phyloP scores from a whole-genome alignment of 2,888 invertebrate genomes.

The Nowickia ferox region DNA sequence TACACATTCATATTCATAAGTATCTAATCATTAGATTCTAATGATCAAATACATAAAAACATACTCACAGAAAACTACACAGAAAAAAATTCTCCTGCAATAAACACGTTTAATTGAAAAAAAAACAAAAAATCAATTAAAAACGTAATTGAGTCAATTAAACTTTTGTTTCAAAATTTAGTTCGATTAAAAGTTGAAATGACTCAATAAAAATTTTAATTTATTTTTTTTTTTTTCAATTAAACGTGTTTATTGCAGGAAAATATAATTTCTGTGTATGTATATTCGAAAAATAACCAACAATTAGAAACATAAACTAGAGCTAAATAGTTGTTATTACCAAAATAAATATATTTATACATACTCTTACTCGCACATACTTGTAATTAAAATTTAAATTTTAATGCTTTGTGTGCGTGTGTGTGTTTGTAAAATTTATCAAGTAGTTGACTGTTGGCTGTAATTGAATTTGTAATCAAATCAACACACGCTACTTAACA shows the following conservation, averaged over 20 bases:
- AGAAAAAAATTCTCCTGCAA: not conserved
- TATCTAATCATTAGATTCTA: not conserved
- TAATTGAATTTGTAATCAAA: constrained; percentile 33
- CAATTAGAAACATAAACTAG: not conserved
- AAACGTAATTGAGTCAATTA: too few species aligned
- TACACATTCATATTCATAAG: constrained; percentile 15
- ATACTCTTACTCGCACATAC: too few species aligned
- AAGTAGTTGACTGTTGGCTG: constrained; percentile 24
- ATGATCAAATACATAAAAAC: constrained; percentile 8
- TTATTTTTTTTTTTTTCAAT: too few species aligned
- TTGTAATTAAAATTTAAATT: too few species aligned
- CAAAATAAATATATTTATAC: not conserved
- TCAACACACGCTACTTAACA: constrained; percentile 12
- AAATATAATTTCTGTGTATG: too few species aligned
- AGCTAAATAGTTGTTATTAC: not conserved
- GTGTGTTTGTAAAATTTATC: constrained; percentile 7
- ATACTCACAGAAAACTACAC: constrained; percentile 42
- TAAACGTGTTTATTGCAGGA: too few species aligned
- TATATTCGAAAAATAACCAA: not conserved
- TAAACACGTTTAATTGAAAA: too few species aligned
- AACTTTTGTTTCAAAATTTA: too few species aligned
- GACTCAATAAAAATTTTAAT: too few species aligned
- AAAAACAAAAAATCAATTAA: too few species aligned
- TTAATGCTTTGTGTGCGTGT: too few species aligned
- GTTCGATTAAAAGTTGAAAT: too few species aligned